Base-by-base conservation (phyloP, 2,797 vertebrate genomes). In the Streptopelia turtur region DNA sequence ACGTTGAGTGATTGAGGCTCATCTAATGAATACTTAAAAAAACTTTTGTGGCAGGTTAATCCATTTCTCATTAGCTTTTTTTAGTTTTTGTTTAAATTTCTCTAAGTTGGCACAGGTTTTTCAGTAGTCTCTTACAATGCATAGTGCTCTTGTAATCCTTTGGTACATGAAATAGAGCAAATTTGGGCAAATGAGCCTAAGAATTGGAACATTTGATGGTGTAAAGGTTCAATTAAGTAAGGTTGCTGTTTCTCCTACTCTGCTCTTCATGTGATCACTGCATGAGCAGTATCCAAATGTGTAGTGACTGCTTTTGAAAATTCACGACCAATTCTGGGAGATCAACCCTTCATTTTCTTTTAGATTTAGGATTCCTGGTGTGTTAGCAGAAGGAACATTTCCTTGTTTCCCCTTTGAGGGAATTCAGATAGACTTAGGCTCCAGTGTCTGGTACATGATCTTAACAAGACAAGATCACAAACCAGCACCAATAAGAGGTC, bases 231-330 rank as follows among this genome's bases (percentile, higher is more conserved):
- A 13, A 0, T 27, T 56, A 74, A 74, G 14, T 18, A 3, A 28
- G 23, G 31, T n/a, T 55, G 3, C 28, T 83, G 41, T 20, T 80
- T 59, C 14, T 60, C 9, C 2, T 49, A 5, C 45, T 77, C 5
- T 47, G 0, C 8, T 60, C 35, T 12, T 55, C 6, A 0, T 21
- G 15, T 18, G 43, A 3, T 60, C 7, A 1, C 31, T 72, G 43
- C 30, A 22, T 41, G n/a, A 90, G 35, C 27, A 35, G 41, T 10
- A 61, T 39, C 18, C 43, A 25, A 30, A 21, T 18, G 11, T 37
- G 25, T 66, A 43, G 25, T 41, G 6, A 8, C 4, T 55, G 16
- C 3, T 59, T 59, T 59, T 11, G 27, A 50, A 70, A 74, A 59
- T 13, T 2, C 52, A 6, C n/a, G 12, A 22, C 30, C 13, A 4